Conservation (phyloP, 2,888 invertebrate species). For the Anthrax anthrax region DNA sequence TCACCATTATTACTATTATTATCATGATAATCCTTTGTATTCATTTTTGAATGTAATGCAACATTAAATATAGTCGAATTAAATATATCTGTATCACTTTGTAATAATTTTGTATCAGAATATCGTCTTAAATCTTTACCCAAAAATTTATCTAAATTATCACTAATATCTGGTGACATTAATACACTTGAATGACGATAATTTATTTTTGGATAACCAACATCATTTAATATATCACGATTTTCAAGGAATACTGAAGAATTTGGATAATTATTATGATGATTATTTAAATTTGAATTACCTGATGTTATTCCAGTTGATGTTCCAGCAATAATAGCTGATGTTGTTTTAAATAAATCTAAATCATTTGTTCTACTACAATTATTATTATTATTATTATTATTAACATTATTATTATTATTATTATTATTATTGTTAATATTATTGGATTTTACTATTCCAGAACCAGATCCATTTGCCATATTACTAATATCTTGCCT, state of each 20-base stretch:
- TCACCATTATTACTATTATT: conserved; percentile 1
- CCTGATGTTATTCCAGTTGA: conserved; percentile 8
- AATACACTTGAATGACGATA: conserved; percentile 29
- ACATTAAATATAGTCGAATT: conserved; percentile 18
- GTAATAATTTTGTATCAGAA: conserved; percentile 33
- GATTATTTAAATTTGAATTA: conserved; percentile 11
- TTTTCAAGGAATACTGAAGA: conserved; percentile 35
- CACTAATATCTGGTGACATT: conserved; percentile 19
- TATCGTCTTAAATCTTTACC: conserved; percentile 30
- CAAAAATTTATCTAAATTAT: conserved; percentile 22
- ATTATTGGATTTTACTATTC: conserved; percentile 15
- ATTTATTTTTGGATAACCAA: conserved; percentile 28
- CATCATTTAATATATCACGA: conserved; percentile 34
- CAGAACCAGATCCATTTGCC: conserved; percentile 14
- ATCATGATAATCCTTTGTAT: not conserved
- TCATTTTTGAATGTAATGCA: not conserved
- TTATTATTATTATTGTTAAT: conserved; percentile 5
- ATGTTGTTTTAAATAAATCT: conserved; percentile 9
- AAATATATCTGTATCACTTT: conserved; percentile 19
- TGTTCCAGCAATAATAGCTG: conserved; percentile 9
- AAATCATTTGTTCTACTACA: conserved; percentile 9
- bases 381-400: not conserved
- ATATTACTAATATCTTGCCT: conserved; percentile 27
- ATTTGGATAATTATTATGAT: conserved; percentile 32
- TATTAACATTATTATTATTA: not conserved